These are phyloP conservation scores for Sander vitreus DNA, from an alignment of 2,113 vertebrate genomes.

Conservation along the genomic window DNA sequence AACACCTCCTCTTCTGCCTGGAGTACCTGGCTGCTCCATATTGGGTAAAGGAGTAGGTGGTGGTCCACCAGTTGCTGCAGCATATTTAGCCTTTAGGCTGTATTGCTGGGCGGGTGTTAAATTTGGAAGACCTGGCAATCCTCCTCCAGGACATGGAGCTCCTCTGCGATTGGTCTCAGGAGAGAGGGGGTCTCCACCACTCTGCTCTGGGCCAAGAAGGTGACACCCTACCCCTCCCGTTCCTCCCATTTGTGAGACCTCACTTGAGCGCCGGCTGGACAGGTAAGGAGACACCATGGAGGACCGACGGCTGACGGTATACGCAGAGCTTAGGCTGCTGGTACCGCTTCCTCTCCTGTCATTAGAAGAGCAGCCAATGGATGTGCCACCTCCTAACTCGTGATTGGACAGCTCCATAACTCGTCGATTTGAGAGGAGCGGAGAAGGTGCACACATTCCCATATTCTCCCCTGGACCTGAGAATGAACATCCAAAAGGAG, in stretches of 20 bases:
- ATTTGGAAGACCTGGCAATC: constrained; percentile 86
- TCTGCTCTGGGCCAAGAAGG: constrained; percentile 73
- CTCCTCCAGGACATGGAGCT: constrained; percentile 74
- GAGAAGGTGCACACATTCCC: constrained; percentile 79
- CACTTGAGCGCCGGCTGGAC: constrained; percentile 86
- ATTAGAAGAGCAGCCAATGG: constrained; percentile 66
- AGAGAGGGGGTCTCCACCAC: constrained; percentile 81
- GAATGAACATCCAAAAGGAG: constrained; percentile 19
- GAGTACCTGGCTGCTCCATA: constrained; percentile 82
- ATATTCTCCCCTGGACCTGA: constrained; percentile 84
- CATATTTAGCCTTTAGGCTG: constrained; percentile 92
- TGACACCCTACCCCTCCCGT: constrained; percentile 67
- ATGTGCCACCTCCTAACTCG: constrained; percentile 70
- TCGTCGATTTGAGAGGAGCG: constrained; percentile 85
- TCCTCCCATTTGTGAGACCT: constrained; percentile 81
- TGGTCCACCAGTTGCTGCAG: constrained; percentile 90
- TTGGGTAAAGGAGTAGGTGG: constrained; percentile 89
- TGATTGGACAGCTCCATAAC: constrained; percentile 85
- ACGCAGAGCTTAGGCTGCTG: constrained; percentile 95
- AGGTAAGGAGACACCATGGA: constrained; percentile 91
- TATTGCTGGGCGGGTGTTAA: constrained; percentile 94
- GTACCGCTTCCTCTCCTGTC: constrained; percentile 93
- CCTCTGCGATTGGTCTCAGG: constrained; percentile 83
- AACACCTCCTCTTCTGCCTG: constrained; percentile 72
- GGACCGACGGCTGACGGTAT: constrained; percentile 94